Evolutionary conservation across 64 coral and sea anemone species (phyloP), one percentile per base, ranked within the genome.

Genomic region (Anthopleura sola): DNA sequence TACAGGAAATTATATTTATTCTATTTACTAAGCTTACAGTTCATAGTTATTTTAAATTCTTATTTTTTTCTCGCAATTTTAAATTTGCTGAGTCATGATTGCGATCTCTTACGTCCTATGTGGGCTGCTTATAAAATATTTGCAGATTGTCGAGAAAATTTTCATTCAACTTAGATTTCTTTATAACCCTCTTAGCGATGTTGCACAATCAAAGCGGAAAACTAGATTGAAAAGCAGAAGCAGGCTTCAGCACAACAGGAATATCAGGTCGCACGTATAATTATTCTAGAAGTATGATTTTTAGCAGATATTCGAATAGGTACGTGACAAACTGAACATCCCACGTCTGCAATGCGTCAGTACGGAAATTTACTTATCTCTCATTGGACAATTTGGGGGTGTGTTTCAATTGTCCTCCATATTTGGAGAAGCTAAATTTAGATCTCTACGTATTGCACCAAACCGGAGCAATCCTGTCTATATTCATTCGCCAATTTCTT

Each of bases 301-400:
- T 15, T 71, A 23, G 10, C 66, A 71, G n/a, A 62, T 14, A 71
- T 12, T 16, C 29, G 29, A 71, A 71, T 32, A 34, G 2, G 20
- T 79, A 79, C 76, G 76, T 79, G 76, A 79, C 24, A 26, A 46
- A 44, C 37, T 47, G 76, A 79, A 79, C 76, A 24, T n/a, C 76
- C 44, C 76, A 44, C 76, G 76, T 79, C 36, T 79, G 36, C 39
- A 37, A 38, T 79, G 16, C 76, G 76, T 79, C 76, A 79, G 1
- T 79, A 33, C 37, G 9, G 23, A 16, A 23, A 23, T 79, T 28
- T 44, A 8, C n/a, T 79, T 79, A 1, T 44, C 15, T 79, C 76
- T 24, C 8, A 79, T 79, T 79, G 76, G 76, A 17, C 76, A 38
- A 3, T 38, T 26, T 79, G 76, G 76, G 76, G 76, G 76, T 79